Percentiles rank a stretch among this genome's conserved stretches.
Evolutionary conservation across 2,113 vertebrate species (phyloP).

Genomic region (Xiphias gladius): DNA sequence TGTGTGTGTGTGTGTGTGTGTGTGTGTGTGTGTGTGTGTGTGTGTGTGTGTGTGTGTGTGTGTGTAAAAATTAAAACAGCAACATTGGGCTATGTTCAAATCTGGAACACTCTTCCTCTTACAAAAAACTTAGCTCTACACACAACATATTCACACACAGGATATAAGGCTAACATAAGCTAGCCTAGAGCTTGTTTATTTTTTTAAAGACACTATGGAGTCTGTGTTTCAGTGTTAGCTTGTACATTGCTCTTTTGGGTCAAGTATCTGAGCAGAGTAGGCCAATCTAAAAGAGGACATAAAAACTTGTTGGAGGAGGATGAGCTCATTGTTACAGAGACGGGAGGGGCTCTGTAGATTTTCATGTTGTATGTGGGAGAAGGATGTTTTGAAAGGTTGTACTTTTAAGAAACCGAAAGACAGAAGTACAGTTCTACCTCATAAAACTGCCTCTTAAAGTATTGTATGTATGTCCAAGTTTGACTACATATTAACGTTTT

Average conservation of each 20-base stretch:
- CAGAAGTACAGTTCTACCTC: background rate
- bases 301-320: constrained; percentile 22
- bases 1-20: constrained; percentile 13
- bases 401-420: background rate
- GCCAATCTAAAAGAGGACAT: constrained; percentile 31
- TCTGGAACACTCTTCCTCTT: constrained; percentile 5
- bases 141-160: background rate
- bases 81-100: background rate
- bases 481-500: background rate
- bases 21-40: constrained; percentile 11
- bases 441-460: constrained; percentile 33
- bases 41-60: constrained; percentile 22
- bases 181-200: background rate
- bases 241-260: constrained; percentile 23
- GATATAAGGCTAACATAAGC: constrained; percentile 9
- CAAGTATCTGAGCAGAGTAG: constrained; percentile 27
- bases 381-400: background rate
- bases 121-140: background rate
- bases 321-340: constrained; percentile 36
- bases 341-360: background rate
- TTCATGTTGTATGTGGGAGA: constrained; percentile 11
- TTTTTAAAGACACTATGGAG: constrained; percentile 5
- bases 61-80: background rate
- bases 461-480: background rate
- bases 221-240: background rate